Evolutionary conservation across 2,888 invertebrate genomes (phyloP), one percentile per base, ranked within the genome.

Genomic region (Salpingus planirostris): DNA sequence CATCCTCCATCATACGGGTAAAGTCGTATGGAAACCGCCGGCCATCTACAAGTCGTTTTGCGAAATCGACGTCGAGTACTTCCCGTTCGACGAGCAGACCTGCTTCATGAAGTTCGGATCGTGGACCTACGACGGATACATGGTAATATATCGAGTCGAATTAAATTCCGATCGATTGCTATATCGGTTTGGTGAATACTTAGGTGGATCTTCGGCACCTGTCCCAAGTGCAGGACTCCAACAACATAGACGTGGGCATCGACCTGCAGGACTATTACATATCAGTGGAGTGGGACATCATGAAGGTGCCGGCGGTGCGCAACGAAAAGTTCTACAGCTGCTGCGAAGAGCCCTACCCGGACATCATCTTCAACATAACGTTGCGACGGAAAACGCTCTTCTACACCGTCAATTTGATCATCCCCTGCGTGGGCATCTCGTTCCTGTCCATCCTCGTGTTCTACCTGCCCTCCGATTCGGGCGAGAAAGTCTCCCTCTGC

Each of bases 11-110:
- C 85, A 88, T 65, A 86, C 87, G 48, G 95, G 95, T 13, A 87
- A 84, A 65, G 92, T 96, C 44, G 78, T 85, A 28, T 95, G 95
- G 95, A 95, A 95, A 64, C 96, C 96, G 21, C 97, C 97, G 11
- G 96, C 95, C 59, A 95, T 97, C 67, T 96, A 95, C 74, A 96
- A 96, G 71, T 93, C 93, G 52, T 91, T 90, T 67, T 92, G 91
- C 60, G 90, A 91, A 70, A 91, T 91, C 55, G 87, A 91, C 67
- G 91, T 92, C 55, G 88, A 90, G 66, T 91, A 89, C 66, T 92
- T 92, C 66, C 91, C 92, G 29, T 92, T 92, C 66, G 91, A 92
- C 63, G 84, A 89, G 64, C 92, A 92, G 66, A 89, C 90, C 23
- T 92, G 92, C 66, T 86, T 88, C 66, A 90, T 92, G 90, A 91